Evolutionary conservation across 2,113 vertebrate species (phyloP).

Genomic region (Cyrtonyx montezumae): DNA sequence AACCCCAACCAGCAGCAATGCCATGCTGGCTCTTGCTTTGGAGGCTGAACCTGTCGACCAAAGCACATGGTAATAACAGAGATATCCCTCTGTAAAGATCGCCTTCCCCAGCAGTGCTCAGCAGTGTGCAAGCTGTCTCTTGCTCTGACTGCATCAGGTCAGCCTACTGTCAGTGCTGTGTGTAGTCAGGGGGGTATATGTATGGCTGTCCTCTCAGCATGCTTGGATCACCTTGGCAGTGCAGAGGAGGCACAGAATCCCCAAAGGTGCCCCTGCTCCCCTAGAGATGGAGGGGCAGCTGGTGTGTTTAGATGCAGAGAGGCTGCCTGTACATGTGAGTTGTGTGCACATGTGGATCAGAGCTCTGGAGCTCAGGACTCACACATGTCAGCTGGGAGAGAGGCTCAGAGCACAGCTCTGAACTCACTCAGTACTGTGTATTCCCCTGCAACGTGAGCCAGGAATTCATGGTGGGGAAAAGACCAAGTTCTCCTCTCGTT

Average conservation of each 20-base stretch:
- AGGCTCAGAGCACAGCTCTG: background rate
- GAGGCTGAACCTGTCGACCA: background rate
- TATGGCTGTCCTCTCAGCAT: accelerated
- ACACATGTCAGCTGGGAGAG: background rate
- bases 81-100: background rate
- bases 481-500: accelerated
- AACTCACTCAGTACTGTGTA: background rate
- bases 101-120: accelerated
- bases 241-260: background rate
- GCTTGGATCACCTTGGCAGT: background rate
- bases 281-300: accelerated
- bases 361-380: accelerated
- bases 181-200: background rate
- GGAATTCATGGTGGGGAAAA: background rate
- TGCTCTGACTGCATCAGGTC: background rate
- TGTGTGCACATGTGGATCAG: background rate
- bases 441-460: background rate
- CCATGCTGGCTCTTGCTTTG: background rate
- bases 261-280: background rate
- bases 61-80: background rate
- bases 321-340: accelerated
- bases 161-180: accelerated
- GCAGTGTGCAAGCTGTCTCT: background rate
- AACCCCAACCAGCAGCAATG: background rate
- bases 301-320: background rate